Evolutionary conservation across 1,140 invertebrate genomes (phyloP).

Genomic region (Paraescarpia echinospica): DNA sequence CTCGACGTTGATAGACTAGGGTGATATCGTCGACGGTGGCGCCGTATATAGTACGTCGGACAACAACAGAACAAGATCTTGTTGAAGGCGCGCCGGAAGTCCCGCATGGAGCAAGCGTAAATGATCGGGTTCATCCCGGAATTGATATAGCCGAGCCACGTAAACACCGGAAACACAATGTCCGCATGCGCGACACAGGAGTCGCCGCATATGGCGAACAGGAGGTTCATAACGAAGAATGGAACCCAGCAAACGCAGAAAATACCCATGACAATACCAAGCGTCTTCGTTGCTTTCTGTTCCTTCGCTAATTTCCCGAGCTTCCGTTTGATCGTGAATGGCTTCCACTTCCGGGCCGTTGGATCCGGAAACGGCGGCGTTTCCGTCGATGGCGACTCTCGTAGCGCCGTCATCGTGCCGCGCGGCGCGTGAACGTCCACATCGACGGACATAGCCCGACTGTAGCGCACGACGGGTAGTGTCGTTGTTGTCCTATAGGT

Average conservation of each 20-base stretch:
- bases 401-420: neutral
- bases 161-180: conserved; percentile 39
- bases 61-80: conserved; percentile 37
- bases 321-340: conserved; percentile 73
- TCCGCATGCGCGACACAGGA: conserved; percentile 22
- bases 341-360: conserved; percentile 29
- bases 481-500: neutral
- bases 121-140: conserved; percentile 94
- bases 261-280: conserved; percentile 40
- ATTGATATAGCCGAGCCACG: conserved; percentile 73
- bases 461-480: conserved; percentile 20
- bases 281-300: conserved; percentile 60
- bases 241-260: conserved; percentile 41
- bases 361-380: conserved; percentile 43
- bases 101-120: conserved; percentile 93
- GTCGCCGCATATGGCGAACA: conserved; percentile 28
- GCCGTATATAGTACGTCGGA: conserved; percentile 2
- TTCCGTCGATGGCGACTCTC: neutral
- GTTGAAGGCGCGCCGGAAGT: conserved; percentile 78
- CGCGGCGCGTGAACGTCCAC: neutral
- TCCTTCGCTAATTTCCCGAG: conserved; percentile 74
- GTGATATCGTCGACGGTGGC: conserved; percentile 5
- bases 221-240: conserved; percentile 37
- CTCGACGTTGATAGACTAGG: neutral
- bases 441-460: conserved; percentile 8